Evolutionary conservation across 2,797 vertebrate species (phyloP), one percentile per base, ranked within the genome.

Genomic region (Diglossa cyanea): DNA sequence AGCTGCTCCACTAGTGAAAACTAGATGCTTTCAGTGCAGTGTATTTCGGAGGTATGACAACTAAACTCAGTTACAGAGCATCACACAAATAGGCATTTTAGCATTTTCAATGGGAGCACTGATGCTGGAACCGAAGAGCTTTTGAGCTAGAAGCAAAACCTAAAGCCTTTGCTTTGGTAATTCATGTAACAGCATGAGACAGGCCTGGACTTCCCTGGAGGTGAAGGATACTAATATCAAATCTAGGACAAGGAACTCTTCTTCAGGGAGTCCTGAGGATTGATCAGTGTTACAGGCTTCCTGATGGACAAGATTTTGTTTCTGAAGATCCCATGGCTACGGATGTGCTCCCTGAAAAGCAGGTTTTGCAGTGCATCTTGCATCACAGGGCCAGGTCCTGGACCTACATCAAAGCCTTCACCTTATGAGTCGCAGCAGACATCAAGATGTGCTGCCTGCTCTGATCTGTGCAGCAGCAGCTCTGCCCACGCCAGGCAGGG

Each of bases 331-430:
- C 81, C 31, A 4, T 51, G 55, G 74, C 84, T 91, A 60, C 3
- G 2, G 63, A 94, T 35, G 48, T 57, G 70, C 45, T 81, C n/a
- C 42, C 57, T 77, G 92, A 88, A 95, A 73, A 93, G 80, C 96
- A 93, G 93, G 95, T 95, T 95, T 54, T 63, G 57, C 77, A 76
- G 42, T 14, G 37, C 50, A 39, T 50, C 90, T 95, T 95, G 76
- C 96, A 72, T 88, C 92, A 95, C 1, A 78, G 66, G 12, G 85
- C 76, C 90, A 54, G 76, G 44, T 40, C 53, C 90, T 96, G 95
- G 94, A 70, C 83, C 33, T 72, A 73, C 67, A 93, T 89, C 80
- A 92, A 80, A 77, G 71, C 61, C 76, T 70, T 87, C 44, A 40
- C 79, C 79, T 65, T 39, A 37, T 66, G 90, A 93, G 78, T 78